phyloP scores from a whole-genome alignment of 2,797 vertebrate genomes.

The Peromyscus aztecus region DNA sequence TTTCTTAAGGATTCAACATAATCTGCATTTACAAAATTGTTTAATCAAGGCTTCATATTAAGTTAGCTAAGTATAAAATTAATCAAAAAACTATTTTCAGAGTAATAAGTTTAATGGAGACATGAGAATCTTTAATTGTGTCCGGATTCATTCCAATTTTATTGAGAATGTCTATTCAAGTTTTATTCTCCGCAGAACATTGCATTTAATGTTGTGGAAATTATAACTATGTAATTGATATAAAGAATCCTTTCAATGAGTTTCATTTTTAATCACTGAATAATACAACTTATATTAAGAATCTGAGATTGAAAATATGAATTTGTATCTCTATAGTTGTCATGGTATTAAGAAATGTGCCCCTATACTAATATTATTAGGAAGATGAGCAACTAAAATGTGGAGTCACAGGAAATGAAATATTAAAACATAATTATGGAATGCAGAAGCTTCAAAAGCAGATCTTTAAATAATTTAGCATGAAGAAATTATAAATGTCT shows the following conservation, averaged over 20 bases:
- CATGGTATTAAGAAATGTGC: background rate
- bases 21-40: background rate
- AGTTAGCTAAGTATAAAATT: constrained; percentile 31
- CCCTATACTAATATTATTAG: background rate
- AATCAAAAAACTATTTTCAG: constrained; percentile 39
- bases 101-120: constrained; percentile 13
- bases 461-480: background rate
- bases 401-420: background rate
- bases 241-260: background rate
- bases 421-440: background rate
- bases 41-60: constrained; percentile 33
- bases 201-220: background rate
- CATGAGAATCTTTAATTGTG: constrained; percentile 12
- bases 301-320: background rate
- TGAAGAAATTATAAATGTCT: background rate
- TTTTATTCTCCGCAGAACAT: background rate
- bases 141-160: background rate
- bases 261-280: constrained; percentile 29
- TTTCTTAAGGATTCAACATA: background rate
- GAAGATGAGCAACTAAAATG: background rate
- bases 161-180: constrained; percentile 22
- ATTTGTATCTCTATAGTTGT: background rate
- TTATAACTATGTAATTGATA: background rate
- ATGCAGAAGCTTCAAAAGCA: too few species aligned
- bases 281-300: background rate